These are phyloP conservation scores for Eupeodes latifasciatus DNA, from an alignment of 2,888 invertebrate species.

Conservation along the genomic window DNA sequence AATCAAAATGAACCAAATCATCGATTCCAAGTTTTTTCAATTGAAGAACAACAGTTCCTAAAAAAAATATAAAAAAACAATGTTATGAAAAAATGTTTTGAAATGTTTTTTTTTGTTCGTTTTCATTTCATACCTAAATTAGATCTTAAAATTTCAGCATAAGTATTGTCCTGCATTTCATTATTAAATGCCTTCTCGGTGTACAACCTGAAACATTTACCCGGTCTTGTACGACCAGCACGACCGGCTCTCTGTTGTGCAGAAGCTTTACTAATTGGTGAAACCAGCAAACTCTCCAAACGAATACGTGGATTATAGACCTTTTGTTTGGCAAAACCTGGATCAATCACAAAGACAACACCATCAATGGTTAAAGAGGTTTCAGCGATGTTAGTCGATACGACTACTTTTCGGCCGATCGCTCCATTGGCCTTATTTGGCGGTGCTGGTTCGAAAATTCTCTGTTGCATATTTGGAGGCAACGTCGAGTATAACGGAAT, in stretches of 20 bases:
- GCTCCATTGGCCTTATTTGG: conserved; percentile 95
- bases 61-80: background rate
- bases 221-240: conserved; percentile 98
- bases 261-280: conserved; percentile 99
- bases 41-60: conserved; percentile 98
- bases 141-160: conserved; percentile 95
- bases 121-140: conserved; percentile 81
- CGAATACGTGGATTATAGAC: conserved; percentile 89
- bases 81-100: no score
- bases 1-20: conserved; percentile 99
- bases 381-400: conserved; percentile 99
- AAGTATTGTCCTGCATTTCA: conserved; percentile 99
- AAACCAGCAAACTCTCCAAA: conserved; percentile 98
- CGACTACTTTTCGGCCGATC: conserved; percentile 96
- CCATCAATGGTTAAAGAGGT: conserved; percentile 99
- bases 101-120: background rate
- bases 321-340: conserved; percentile 99
- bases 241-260: conserved; percentile 99
- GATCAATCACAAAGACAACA: conserved; percentile 99
- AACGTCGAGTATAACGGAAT: conserved; percentile 99
- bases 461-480: conserved; percentile 97
- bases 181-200: conserved; percentile 98
- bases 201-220: conserved; percentile 98
- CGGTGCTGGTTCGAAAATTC: conserved; percentile 98
- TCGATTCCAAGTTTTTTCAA: conserved; percentile 98